Percentiles rank a stretch among this genome's conserved stretches.
These are phyloP conservation scores for Bombus pyrosoma DNA, from an alignment of 1,140 invertebrate genomes.

Conservation along the genomic window DNA sequence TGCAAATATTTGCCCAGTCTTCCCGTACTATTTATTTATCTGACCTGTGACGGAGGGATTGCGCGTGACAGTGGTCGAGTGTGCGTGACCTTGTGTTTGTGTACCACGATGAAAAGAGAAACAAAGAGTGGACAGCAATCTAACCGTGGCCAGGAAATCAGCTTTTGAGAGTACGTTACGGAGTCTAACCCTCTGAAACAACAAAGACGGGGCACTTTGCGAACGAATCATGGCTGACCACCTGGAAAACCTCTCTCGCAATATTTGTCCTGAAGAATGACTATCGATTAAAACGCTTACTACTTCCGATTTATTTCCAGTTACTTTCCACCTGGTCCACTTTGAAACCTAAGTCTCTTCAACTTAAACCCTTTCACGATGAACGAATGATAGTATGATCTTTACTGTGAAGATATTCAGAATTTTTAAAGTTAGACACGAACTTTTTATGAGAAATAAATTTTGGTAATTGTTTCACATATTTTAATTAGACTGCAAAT, in stretches of 20 bases:
- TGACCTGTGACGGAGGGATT: slow-evolving; percentile 38
- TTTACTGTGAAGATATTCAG: neutral
- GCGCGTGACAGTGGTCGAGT: neutral
- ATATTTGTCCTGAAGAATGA: slow-evolving; percentile 36
- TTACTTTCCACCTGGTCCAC: neutral
- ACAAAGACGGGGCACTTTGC: slow-evolving; percentile 33
- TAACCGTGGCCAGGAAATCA: slow-evolving; percentile 44
- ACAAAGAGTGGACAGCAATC: slow-evolving; percentile 2
- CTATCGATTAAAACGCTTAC: slow-evolving; percentile 25
- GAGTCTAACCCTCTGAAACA: slow-evolving; percentile 45
- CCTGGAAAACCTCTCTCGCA: slow-evolving; percentile 21
- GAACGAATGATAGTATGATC: too few species aligned
- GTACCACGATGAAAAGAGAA: slow-evolving; percentile 9
- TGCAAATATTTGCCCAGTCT: slow-evolving; percentile 64
- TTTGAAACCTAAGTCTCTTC: neutral
- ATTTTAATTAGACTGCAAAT: too few species aligned
- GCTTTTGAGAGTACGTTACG: slow-evolving; percentile 30
- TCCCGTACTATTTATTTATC: slow-evolving; percentile 67
- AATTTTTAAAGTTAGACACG: too few species aligned
- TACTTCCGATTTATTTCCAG: neutral
- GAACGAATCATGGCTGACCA: neutral
- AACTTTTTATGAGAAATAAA: too few species aligned
- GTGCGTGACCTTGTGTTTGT: slow-evolving; percentile 24
- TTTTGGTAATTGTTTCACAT: too few species aligned
- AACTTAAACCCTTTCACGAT: neutral